Percentiles rank a stretch among this genome's conserved stretches.
Evolutionary conservation across 2,888 invertebrate genomes (phyloP).

Genomic region (Anoplius nigerrimus): DNA sequence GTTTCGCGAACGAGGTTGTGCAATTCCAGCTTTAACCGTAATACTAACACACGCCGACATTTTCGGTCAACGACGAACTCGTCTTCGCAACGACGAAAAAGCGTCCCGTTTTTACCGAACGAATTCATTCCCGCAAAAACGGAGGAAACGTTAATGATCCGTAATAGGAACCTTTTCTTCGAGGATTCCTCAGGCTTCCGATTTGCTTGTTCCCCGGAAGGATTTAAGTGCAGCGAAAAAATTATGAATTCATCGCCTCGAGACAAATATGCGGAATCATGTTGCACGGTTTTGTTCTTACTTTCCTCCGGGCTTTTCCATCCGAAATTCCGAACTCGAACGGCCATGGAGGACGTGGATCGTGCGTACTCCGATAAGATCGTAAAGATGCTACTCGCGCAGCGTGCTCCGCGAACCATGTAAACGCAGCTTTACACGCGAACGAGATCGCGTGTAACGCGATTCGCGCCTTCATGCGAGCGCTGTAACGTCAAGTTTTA

Average conservation of each 20-base stretch:
- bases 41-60: too few species aligned
- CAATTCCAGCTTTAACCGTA: too few species aligned
- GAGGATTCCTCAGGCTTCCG: neutral
- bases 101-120: too few species aligned
- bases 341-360: constrained; percentile 6
- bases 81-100: too few species aligned
- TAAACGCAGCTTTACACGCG: constrained; percentile 67
- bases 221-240: neutral
- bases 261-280: too few species aligned
- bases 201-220: neutral
- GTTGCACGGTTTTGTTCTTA: too few species aligned
- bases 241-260: neutral
- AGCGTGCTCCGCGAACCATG: constrained; percentile 59
- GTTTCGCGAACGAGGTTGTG: too few species aligned
- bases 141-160: neutral
- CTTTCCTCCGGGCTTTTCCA: too few species aligned
- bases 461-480: constrained; percentile 13
- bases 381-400: constrained; percentile 42
- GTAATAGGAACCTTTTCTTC: neutral
- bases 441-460: constrained; percentile 44
- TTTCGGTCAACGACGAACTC: too few species aligned
- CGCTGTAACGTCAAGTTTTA: constrained; percentile 2
- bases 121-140: too few species aligned
- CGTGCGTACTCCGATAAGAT: constrained; percentile 52
- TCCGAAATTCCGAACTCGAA: neutral